Conservation (phyloP, 2,797 vertebrate genomes). For the Coreius guichenoti region DNA sequence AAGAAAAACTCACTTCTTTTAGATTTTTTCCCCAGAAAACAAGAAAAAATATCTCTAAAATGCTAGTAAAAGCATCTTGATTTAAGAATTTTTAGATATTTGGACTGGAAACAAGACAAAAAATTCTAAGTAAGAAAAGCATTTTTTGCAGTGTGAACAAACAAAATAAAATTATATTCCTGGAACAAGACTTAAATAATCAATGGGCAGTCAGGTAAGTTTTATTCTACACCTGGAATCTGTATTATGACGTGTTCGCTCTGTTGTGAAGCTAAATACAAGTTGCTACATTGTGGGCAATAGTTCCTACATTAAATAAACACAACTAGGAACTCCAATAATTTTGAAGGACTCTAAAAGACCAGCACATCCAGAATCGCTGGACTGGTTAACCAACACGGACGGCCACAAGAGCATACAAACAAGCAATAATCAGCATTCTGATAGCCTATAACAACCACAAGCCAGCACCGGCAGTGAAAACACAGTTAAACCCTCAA, state of each 20-base stretch:
- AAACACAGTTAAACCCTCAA: constrained; percentile 35
- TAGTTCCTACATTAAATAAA: constrained; percentile 2
- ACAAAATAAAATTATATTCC: not conserved
- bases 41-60: too few species aligned
- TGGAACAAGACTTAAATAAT: not conserved
- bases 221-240: not conserved
- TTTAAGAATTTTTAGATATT: too few species aligned
- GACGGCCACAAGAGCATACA: constrained; percentile 44
- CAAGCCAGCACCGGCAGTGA: constrained; percentile 5
- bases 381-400: constrained; percentile 46
- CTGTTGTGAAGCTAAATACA: not conserved
- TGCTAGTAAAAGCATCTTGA: too few species aligned
- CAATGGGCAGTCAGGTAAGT: too few species aligned
- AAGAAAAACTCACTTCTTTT: too few species aligned
- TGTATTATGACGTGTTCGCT: not conserved
- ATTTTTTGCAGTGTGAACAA: too few species aligned
- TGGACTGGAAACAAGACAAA: too few species aligned
- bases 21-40: too few species aligned
- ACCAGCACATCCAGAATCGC: constrained; percentile 20
- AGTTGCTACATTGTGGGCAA: not conserved
- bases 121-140: too few species aligned
- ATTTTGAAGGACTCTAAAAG: constrained; percentile 5
- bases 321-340: not conserved
- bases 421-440: constrained; percentile 55
- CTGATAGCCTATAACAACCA: constrained; percentile 11